Evolutionary conservation across 2,888 invertebrate genomes (phyloP).

Genomic region (Melanostoma scalare): DNA sequence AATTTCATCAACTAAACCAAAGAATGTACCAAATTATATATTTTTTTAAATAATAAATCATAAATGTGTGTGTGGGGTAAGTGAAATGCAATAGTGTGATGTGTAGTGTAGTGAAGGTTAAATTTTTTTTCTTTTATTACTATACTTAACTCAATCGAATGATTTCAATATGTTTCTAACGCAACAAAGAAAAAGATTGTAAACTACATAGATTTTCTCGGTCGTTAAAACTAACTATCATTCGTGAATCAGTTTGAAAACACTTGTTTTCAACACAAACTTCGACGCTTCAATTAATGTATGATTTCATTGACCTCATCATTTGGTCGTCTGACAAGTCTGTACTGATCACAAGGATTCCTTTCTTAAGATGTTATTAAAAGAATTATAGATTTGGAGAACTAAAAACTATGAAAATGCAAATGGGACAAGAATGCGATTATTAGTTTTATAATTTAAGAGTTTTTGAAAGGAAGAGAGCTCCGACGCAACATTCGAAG

Average conservation of each 20-base stretch:
- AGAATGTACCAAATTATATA: neutral
- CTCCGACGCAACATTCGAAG: conserved; percentile 5
- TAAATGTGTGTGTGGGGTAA: neutral
- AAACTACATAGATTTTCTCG: neutral
- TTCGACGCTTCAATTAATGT: neutral
- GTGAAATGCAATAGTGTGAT: neutral
- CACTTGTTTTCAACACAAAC: neutral
- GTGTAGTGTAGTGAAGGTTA: neutral
- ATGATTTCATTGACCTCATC: too few species aligned
- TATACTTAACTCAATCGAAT: too few species aligned
- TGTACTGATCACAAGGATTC: neutral
- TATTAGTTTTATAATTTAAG: too few species aligned
- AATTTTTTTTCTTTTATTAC: neutral
- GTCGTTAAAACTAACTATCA: neutral
- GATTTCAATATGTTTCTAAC: too few species aligned
- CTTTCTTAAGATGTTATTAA: neutral
- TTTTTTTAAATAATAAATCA: too few species aligned
- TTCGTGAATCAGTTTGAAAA: neutral
- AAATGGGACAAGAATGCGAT: neutral
- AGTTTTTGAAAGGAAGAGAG: neutral
- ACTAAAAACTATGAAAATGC: neutral
- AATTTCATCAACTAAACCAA: neutral
- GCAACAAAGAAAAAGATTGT: neutral
- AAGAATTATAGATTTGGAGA: neutral
- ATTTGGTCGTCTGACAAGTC: too few species aligned